Conservation (phyloP, 2,888 invertebrate species). For the Lissonota sp. region DNA sequence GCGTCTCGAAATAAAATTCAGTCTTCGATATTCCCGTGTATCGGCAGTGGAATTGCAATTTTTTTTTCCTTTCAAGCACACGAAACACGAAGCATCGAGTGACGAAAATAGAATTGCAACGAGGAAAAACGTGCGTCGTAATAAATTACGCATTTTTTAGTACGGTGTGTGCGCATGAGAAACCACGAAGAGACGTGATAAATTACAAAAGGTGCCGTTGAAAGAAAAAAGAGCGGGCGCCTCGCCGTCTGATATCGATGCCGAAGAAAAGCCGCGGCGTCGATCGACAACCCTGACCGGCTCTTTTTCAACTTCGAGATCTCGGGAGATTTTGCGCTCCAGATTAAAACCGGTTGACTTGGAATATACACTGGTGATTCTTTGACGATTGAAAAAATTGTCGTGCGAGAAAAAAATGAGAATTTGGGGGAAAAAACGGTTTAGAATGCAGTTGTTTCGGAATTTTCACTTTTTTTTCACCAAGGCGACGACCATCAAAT, state of each 20-base stretch:
- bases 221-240: slow-evolving; percentile 12
- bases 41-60: not conserved
- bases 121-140: slow-evolving; percentile 10
- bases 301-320: slow-evolving; percentile 1
- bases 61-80: slow-evolving; percentile 1
- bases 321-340: not conserved
- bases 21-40: slow-evolving; percentile 14
- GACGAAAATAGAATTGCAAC: not conserved
- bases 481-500: not conserved
- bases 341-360: slow-evolving; percentile 2
- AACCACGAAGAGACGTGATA: slow-evolving; percentile 39
- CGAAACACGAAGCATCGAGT: not conserved
- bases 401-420: not conserved
- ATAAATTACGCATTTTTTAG: slow-evolving; percentile 36
- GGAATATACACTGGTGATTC: too few species aligned
- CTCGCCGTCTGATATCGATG: slow-evolving; percentile 26
- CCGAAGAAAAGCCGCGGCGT: not conserved
- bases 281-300: slow-evolving; percentile 34
- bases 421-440: not conserved
- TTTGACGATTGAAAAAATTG: too few species aligned
- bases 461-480: slow-evolving; percentile 4
- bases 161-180: not conserved
- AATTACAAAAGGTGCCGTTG: slow-evolving; percentile 44
- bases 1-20: slow-evolving; percentile 26
- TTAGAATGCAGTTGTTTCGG: too few species aligned